These are phyloP conservation scores for Madoqua kirkii DNA, from an alignment of 2,113 vertebrate genomes.

Conservation along the genomic window DNA sequence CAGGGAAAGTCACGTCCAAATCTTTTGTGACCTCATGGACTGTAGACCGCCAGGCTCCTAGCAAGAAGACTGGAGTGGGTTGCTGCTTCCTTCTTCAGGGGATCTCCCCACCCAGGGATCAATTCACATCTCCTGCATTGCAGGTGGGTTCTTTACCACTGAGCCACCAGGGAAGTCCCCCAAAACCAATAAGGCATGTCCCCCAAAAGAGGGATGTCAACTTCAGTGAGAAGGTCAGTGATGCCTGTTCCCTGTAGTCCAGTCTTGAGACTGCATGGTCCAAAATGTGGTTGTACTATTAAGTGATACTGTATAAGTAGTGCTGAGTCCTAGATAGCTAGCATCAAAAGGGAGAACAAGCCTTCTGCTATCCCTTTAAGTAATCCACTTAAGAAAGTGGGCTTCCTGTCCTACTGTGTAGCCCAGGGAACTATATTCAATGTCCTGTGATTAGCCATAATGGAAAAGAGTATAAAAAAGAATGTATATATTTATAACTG, in stretches of 20 bases:
- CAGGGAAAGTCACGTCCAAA: too few species aligned
- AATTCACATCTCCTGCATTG: background rate
- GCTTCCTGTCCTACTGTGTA: background rate
- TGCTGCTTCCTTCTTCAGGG: background rate
- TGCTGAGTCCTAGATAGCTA: background rate
- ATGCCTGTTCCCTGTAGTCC: background rate
- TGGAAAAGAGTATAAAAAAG: background rate
- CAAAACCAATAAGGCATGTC: background rate
- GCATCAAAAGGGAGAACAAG: background rate
- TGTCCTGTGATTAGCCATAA: background rate
- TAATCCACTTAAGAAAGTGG: background rate
- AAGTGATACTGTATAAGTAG: background rate
- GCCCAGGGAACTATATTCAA: background rate
- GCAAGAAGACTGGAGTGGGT: background rate
- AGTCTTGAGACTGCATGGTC: background rate
- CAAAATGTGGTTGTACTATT: background rate
- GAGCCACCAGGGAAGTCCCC: background rate
- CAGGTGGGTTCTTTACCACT: background rate
- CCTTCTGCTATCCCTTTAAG: background rate
- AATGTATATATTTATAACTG: background rate
- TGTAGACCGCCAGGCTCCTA: background rate
- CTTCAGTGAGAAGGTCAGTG: background rate
- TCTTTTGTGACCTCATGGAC: too few species aligned
- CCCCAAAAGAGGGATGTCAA: background rate
- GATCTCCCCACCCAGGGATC: background rate